Base-by-base conservation (phyloP, 2,113 vertebrate species). In the Catharus bicknelli region DNA sequence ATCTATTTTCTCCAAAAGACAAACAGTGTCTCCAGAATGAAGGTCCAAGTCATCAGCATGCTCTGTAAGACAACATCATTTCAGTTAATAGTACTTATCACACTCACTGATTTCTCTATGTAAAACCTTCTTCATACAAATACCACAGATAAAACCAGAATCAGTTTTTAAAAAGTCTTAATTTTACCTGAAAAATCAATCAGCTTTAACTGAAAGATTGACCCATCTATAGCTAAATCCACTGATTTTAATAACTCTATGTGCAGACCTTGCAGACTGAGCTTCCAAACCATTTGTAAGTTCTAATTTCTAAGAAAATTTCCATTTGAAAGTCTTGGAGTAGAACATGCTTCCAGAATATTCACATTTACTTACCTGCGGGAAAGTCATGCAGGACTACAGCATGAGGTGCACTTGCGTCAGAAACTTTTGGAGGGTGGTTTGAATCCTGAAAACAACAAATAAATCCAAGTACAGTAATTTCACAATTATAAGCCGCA, bases 1-100 rank as follows among this genome's bases (percentile, higher is more conserved):
- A 97, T 99, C 98, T 48, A 99, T 93, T 92, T 98, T 98, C 97
- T 99, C 98, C 95, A 99, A 96, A 95, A 98, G 97, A 96, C 77
- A 97, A 92, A 99, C 97, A 20, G 96, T 95, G 75, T 99, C 99
- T 94, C 99, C 99, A 83, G 96, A 97, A 93, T 48, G 97, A 92
- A 99, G 98, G 66, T 75, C 92, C 95, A 99, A 97, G 96, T 99
- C 99, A 88, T 98, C 98, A 66, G 96, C 92, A 88, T 98, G 98
- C 92, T 98, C 99, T 99, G 95, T 55, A 97, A 97, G 47, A 94
- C 53, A 96, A 78, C 64, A 95, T 76, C 27, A 63, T 48, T 80
- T 53, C 75, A 79, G 21, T 91, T 88, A 90, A 36, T 4, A 8
- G 43, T 21, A 63, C 38, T 11, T 51, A 29, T 75, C 48, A 83